A percentile compares a stretch with the other conserved stretches of the same genome.
These are phyloP conservation scores for Ovis canadensis DNA, from an alignment of 2,113 vertebrate genomes.

Conservation along the genomic window DNA sequence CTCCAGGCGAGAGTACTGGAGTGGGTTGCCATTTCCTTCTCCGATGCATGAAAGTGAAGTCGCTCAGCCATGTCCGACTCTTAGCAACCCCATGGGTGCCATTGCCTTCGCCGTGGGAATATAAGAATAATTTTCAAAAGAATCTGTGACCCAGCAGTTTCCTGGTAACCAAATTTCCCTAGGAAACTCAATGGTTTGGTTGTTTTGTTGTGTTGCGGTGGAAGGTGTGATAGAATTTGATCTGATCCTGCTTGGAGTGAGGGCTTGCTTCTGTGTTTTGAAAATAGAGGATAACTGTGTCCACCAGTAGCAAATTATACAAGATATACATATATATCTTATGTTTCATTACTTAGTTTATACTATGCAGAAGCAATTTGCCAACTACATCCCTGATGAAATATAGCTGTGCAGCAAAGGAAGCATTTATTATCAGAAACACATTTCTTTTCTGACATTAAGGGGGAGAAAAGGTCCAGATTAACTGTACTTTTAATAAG, in stretches of 20 bases:
- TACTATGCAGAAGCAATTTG: background rate
- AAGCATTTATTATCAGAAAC: conserved; percentile 39
- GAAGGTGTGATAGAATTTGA: background rate
- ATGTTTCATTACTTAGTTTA: background rate
- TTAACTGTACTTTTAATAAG: conserved; percentile 14
- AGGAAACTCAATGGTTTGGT: background rate
- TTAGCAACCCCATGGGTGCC: too few relatives aligned
- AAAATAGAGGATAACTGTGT: background rate
- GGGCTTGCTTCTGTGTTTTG: background rate
- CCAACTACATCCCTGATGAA: conserved; percentile 18
- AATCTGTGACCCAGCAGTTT: background rate
- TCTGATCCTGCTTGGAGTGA: background rate
- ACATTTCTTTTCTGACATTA: conserved; percentile 4
- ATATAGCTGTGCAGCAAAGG: background rate
- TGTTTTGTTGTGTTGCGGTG: background rate
- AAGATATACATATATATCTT: background rate
- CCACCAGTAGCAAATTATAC: background rate
- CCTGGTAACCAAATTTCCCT: background rate
- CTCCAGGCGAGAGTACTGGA: too few relatives aligned
- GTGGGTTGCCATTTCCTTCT: too few relatives aligned
- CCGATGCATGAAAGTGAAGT: too few relatives aligned
- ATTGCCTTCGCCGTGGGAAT: background rate
- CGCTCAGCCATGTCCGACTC: too few relatives aligned
- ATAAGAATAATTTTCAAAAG: background rate
- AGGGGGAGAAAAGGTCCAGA: background rate